A percentile compares a stretch with the other conserved stretches of the same genome.
phyloP scores from a whole-genome alignment of 2,113 vertebrate species.

The Menura novaehollandiae region DNA sequence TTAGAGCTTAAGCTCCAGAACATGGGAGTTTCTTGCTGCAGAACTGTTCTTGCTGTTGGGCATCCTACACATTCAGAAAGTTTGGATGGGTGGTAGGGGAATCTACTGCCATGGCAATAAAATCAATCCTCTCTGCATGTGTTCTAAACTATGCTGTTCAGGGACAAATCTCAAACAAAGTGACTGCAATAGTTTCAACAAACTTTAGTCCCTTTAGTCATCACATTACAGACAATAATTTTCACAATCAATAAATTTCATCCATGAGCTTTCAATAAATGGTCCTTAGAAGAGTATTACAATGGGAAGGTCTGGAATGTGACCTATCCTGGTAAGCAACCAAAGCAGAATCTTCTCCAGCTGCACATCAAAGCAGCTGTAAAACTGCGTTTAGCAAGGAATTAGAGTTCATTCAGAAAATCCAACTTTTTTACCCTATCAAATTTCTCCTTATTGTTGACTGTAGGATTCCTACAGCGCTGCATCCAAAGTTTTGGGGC shows the following conservation, averaged over 20 bases:
- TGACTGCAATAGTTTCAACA: not conserved
- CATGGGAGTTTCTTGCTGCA: not conserved
- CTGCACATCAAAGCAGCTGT: slow-evolving; percentile 1
- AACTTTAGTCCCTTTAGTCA: not conserved
- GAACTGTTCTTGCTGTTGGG: not conserved
- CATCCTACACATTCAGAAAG: not conserved
- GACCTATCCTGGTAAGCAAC: not conserved
- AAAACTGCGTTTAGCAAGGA: slow-evolving; percentile 1
- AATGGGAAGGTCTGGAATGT: not conserved
- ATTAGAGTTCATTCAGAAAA: not conserved
- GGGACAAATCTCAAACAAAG: not conserved
- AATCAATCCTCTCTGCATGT: not conserved
- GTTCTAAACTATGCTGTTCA: not conserved
- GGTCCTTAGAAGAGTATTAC: not conserved
- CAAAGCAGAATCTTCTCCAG: slow-evolving; percentile 5
- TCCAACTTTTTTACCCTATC: not conserved
- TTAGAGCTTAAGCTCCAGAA: not conserved
- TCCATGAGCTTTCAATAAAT: not conserved
- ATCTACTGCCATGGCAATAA: not conserved
- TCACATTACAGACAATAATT: not conserved
- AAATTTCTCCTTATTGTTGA: not conserved
- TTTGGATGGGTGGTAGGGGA: not conserved
- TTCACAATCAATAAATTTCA: not conserved
- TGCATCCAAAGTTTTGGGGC: not conserved
- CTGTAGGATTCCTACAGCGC: not conserved